Conservation (phyloP, 2,113 vertebrate genomes). For the Crotalus helleri region DNA sequence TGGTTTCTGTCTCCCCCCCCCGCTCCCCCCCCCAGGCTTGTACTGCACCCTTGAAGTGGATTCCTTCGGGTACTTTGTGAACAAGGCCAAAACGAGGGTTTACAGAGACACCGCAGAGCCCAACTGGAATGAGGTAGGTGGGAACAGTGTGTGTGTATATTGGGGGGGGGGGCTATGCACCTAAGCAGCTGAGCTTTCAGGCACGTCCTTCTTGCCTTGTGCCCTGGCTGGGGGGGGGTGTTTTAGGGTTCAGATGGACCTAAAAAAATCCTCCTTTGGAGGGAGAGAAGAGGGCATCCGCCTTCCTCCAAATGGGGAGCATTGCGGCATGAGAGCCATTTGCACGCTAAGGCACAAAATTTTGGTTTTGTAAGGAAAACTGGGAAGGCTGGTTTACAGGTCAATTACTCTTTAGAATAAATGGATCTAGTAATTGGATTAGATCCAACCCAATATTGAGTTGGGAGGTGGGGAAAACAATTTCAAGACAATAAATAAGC, state of each 20-base stretch:
- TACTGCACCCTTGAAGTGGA: constrained; percentile 95
- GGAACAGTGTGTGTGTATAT: neutral
- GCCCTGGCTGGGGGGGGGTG: neutral
- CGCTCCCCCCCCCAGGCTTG: constrained; percentile 70
- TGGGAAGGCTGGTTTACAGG: neutral
- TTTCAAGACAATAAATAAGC: neutral
- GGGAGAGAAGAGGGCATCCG: neutral
- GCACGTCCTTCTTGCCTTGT: neutral
- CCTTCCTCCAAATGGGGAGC: neutral
- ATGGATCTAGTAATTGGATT: neutral
- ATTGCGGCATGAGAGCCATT: neutral
- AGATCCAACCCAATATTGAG: neutral
- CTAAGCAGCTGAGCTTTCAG: neutral
- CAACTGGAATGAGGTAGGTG: constrained; percentile 92
- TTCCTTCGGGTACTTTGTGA: constrained; percentile 95
- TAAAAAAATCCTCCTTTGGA: neutral
- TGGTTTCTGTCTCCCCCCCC: neutral
- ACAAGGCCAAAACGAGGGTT: constrained; percentile 93
- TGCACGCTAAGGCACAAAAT: neutral
- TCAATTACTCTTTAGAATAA: neutral
- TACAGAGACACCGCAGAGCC: constrained; percentile 90
- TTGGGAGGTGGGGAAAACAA: neutral
- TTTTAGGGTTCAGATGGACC: neutral
- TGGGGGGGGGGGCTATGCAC: too few species aligned
- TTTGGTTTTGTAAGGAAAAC: neutral